phyloP scores from a whole-genome alignment of 2,113 vertebrate species.

The Gambusia affinis region DNA sequence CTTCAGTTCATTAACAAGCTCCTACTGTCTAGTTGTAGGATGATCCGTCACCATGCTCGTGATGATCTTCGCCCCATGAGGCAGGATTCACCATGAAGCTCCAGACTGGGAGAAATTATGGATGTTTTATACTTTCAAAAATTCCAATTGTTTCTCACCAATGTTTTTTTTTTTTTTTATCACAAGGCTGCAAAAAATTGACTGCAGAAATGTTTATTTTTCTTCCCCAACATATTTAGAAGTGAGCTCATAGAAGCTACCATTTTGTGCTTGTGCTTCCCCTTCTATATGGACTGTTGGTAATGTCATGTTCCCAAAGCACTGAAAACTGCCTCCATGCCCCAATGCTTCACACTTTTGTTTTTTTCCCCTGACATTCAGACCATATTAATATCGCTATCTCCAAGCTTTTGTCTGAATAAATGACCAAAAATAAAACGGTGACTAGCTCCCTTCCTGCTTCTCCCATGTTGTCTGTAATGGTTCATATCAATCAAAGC shows the following conservation, averaged over 20 bases:
- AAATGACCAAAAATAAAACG: constrained; percentile 70
- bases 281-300: constrained; percentile 29
- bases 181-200: not conserved
- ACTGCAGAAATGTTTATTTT: not conserved
- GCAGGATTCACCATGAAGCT: not conserved
- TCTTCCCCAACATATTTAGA: too few relatives aligned
- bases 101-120: not conserved
- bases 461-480: constrained; percentile 69
- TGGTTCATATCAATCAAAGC: constrained; percentile 74
- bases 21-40: not conserved
- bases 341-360: not conserved
- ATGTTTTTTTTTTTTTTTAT: not conserved
- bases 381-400: constrained; percentile 15
- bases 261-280: not conserved
- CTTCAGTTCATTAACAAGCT: not conserved
- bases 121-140: not conserved
- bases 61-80: not conserved
- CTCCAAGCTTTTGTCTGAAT: constrained; percentile 54
- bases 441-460: constrained; percentile 59
- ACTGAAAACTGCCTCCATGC: constrained; percentile 1
- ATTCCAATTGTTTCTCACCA: not conserved
- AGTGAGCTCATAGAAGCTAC: not conserved
- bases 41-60: not conserved
- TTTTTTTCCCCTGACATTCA: constrained; percentile 6
- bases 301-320: constrained; percentile 25